Evolutionary conservation across 2,113 vertebrate genomes (phyloP), one percentile per base, ranked within the genome.

Genomic region (Bufo bufo): DNA sequence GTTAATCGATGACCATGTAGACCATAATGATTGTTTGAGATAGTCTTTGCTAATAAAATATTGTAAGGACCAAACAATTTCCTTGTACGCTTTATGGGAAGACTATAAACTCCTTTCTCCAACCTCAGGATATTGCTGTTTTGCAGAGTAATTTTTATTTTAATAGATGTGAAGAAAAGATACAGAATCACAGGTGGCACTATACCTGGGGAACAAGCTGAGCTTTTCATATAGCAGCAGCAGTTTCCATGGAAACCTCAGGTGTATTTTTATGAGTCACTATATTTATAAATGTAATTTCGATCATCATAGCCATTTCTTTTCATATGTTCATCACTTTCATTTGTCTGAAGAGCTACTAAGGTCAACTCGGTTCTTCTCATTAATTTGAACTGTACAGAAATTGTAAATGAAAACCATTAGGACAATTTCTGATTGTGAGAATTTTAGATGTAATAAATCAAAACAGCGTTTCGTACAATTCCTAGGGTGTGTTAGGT

Each of bases 181-280:
- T 69, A 63, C 9, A 69, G 45, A 83, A 49, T 65, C 52, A n/a
- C 66, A 84, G 66, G 12, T 74, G 83, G 83, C 66, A 58, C 49
- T 66, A 52, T 49, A 72, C 72, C 83, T 12, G 9, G 69, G 49
- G 23, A 72, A 49, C 14, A 17, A 84, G 20, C 45, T 33, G 33
- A 84, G 52, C 66, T 52, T 84, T 84, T 84, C 50, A 43, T 58
- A 69, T 72, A 56, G 66, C 66, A 58, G 47, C 45, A 83, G 52
- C 82, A 84, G 82, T 84, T 56, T 84, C 83, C 52, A 84, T 84
- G 66, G 66, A 45, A 84, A 84, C 83, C 66, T 58, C 65, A 84
- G 52, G 83, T 84, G 83, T 84, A 74, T 84, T 72, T 72, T 84
- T 84, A 84, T 52, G 49, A 72, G 66, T 84, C 52, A 58, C 69